Evolutionary conservation across 2,797 vertebrate species (phyloP), one percentile per base, ranked within the genome.

Genomic region (Xiphorhynchus erythropygius): DNA sequence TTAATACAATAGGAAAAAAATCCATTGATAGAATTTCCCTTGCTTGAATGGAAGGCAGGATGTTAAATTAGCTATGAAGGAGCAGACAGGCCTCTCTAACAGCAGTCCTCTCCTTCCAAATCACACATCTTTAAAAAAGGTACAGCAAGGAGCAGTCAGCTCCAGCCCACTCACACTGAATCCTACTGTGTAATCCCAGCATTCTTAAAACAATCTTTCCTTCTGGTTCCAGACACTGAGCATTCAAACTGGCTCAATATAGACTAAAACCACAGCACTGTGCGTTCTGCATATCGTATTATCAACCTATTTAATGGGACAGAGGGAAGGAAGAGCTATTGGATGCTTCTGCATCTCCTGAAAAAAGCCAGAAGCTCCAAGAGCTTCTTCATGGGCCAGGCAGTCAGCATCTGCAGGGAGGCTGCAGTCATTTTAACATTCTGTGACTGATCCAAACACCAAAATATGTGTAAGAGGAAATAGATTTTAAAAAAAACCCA

Each of bases 401-500:
- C 47, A 83, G 23, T 21, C 55, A 65, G 86, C 60, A 80, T 44
- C 77, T 84, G 53, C 41, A 55, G 56, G 32, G 35, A 77, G 33
- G 56, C 19, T 92, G 60, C 19, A 62, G 41, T 70, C 28, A 77
- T 53, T 92, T 67, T 74, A 70, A 44, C 62, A 55, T 17, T 37
- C 55, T 59, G 22, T n/a, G 39, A 46, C 56, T 59, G n/a, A 55
- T 0, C 1, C 28, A 78, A 85, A 44, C 30, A 55, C 1, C 22
- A 63, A 46, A 12, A 5, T 24, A 25, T 14, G 25, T n/a, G 17
- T 60, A 37, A 78, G 56, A 69, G 56, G 17, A 86, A 89, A 63
- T 10, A 68, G 60, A 47, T 53, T 12, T 25, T 14, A 0, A 1
- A 33, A 47, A 59, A 57, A 19, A 0, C 1, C 2, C 21, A 14